Evolutionary conservation across 2,797 vertebrate genomes (phyloP).

Genomic region (Dromococcyx pavoninus): DNA sequence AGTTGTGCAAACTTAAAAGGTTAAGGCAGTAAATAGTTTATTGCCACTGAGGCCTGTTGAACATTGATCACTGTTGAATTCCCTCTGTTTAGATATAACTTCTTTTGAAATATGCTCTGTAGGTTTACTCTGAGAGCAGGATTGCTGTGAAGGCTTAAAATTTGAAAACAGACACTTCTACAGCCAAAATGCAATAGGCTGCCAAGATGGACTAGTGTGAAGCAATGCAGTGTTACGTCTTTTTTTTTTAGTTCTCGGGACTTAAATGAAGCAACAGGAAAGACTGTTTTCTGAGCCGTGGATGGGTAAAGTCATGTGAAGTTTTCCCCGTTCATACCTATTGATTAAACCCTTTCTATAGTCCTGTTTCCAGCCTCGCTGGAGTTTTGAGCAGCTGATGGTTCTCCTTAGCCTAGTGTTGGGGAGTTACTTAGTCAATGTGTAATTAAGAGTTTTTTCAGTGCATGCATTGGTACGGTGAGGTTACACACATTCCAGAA

Average conservation of each 20-base stretch:
- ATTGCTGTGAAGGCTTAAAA: background rate
- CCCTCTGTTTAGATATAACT: slow-evolving; percentile 46
- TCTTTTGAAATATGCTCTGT: slow-evolving; percentile 45
- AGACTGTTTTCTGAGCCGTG: background rate
- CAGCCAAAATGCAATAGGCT: background rate
- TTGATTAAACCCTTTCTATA: background rate
- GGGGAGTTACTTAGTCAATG: background rate
- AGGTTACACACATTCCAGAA: background rate
- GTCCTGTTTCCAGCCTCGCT: background rate
- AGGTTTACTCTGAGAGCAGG: slow-evolving; percentile 49
- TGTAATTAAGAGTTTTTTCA: background rate
- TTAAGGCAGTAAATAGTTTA: slow-evolving; percentile 68
- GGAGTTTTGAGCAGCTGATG: background rate
- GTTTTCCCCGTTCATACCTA: background rate
- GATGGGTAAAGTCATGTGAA: background rate
- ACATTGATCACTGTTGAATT: slow-evolving; percentile 41
- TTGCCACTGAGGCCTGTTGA: slow-evolving; percentile 24
- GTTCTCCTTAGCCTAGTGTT: background rate
- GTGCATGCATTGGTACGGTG: background rate
- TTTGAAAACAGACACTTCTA: slow-evolving; percentile 35
- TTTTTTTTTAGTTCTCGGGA: background rate
- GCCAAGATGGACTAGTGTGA: background rate
- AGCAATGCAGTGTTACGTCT: background rate
- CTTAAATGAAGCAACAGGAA: background rate
- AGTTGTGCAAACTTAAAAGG: slow-evolving; percentile 46